Evolutionary conservation across 2,113 vertebrate species (phyloP).

Genomic region (Gobius niger): DNA sequence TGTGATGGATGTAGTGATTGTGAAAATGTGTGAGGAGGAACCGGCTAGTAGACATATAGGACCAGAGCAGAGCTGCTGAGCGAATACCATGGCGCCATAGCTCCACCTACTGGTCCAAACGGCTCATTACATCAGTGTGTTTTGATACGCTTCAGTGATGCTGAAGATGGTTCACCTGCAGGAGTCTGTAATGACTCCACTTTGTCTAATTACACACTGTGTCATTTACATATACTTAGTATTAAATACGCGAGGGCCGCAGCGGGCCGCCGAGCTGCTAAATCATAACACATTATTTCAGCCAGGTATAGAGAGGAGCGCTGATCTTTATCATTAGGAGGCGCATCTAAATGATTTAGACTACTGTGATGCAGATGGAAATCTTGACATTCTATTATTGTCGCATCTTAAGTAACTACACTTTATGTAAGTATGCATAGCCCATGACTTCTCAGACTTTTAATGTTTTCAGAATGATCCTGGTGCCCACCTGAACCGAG

Average conservation of each 20-base stretch:
- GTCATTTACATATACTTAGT: conserved; percentile 65
- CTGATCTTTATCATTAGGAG: conserved; percentile 3
- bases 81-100: conserved; percentile 43
- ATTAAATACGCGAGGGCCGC: conserved; percentile 53
- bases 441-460: too few species aligned
- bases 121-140: conserved; percentile 26
- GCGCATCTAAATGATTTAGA: not conserved
- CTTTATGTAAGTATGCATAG: too few species aligned
- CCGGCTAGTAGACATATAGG: conserved; percentile 6
- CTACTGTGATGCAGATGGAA: not conserved
- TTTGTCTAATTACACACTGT: conserved; percentile 65
- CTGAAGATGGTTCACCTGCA: conserved; percentile 62
- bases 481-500: too few species aligned
- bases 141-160: conserved; percentile 33
- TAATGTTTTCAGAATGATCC: too few species aligned
- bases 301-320: conserved; percentile 10
- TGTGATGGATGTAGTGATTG: conserved; percentile 13
- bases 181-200: conserved; percentile 61
- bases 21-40: conserved; percentile 21
- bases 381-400: too few species aligned
- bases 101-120: conserved; percentile 59
- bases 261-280: conserved; percentile 30
- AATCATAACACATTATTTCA: conserved; percentile 37
- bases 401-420: too few species aligned
- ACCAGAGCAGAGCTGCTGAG: conserved; percentile 2